These are phyloP conservation scores for Festucalex cinctus DNA, from an alignment of 2,113 vertebrate genomes.

Conservation along the genomic window DNA sequence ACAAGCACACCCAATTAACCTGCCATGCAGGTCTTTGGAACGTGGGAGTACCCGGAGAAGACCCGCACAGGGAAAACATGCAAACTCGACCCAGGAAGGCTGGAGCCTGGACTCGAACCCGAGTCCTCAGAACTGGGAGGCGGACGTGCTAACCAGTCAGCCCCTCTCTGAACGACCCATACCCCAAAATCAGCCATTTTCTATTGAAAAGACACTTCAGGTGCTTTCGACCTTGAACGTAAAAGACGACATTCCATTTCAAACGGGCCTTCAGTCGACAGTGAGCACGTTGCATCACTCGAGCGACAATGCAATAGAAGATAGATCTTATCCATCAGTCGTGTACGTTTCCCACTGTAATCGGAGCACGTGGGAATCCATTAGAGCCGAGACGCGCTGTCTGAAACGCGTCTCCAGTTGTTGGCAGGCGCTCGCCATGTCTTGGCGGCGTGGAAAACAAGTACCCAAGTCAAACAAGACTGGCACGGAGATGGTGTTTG, in stretches of 20 bases:
- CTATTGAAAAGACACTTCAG: neutral
- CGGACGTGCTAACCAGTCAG: no score
- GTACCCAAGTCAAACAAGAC: constrained; percentile 30
- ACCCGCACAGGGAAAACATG: no score
- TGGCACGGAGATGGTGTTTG: constrained; percentile 24
- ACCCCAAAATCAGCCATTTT: neutral
- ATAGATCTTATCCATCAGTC: neutral
- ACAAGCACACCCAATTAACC: no score
- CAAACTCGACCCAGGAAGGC: no score
- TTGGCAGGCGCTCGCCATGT: constrained; percentile 41
- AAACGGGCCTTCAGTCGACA: neutral
- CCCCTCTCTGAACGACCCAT: no score
- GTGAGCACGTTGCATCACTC: neutral
- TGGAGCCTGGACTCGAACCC: no score
- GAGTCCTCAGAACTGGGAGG: no score
- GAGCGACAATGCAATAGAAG: neutral
- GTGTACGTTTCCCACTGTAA: constrained; percentile 8
- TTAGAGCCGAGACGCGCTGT: constrained; percentile 38
- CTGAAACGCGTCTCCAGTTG: constrained; percentile 49
- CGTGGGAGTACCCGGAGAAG: no score
- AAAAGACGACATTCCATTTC: neutral
- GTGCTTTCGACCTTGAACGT: neutral
- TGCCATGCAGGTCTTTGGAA: no score
- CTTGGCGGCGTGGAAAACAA: constrained; percentile 29
- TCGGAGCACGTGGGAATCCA: constrained; percentile 51